These are phyloP conservation scores for Oryzias melastigma DNA, from an alignment of 2,113 vertebrate genomes.

Conservation along the genomic window DNA sequence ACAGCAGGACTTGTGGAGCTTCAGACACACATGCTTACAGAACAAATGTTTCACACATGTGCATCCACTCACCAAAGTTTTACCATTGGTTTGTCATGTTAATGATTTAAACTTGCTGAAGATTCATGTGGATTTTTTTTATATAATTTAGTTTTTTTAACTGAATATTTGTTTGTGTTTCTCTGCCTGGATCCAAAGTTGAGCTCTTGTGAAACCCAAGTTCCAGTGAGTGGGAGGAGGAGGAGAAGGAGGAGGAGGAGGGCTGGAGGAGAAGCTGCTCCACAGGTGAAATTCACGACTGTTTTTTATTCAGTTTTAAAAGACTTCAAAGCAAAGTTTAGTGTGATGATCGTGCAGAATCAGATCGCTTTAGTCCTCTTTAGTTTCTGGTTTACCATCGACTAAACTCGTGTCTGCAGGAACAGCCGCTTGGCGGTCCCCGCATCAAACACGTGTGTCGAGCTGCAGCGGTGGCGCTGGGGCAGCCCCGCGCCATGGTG, in stretches of 20 bases:
- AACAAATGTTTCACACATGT: too few relatives aligned
- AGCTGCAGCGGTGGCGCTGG: constrained; percentile 88
- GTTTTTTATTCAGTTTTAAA: too few relatives aligned
- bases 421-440: constrained; percentile 82
- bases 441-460: constrained; percentile 92
- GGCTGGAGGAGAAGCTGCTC: constrained; percentile 30
- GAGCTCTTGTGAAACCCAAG: constrained; percentile 41
- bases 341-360: too few relatives aligned
- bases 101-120: too few relatives aligned
- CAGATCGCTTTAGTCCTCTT: too few relatives aligned
- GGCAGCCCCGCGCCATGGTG: constrained; percentile 89
- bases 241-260: constrained; percentile 67
- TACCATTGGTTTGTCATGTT: too few relatives aligned
- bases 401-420: constrained; percentile 47
- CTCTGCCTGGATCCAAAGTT: constrained; percentile 39
- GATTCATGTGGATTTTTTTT: too few relatives aligned
- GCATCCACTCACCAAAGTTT: too few relatives aligned
- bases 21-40: too few relatives aligned
- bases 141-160: too few relatives aligned
- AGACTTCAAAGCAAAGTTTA: not conserved
- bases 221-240: constrained; percentile 56
- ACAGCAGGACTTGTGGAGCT: too few relatives aligned
- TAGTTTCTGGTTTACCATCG: rapidly evolving
- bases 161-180: not conserved
- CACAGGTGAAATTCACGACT: constrained; percentile 65